Evolutionary conservation across 2,888 invertebrate species (phyloP), one percentile per base, ranked within the genome.

Genomic region (Atrina japonica): DNA sequence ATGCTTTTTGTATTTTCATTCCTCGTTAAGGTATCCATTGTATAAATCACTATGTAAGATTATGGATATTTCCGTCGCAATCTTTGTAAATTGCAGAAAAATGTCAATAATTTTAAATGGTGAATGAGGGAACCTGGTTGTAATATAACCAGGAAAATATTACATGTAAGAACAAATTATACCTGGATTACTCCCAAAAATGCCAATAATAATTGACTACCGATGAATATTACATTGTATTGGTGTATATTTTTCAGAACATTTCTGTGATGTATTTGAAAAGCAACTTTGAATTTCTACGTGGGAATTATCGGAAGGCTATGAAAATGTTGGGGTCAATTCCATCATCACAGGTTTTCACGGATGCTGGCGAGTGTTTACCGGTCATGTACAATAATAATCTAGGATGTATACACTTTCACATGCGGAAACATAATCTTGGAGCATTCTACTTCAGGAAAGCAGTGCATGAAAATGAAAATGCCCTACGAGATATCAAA

Each of bases 391-490:
- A 94, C 83, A 94, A 95, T 86, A 97, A 96, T 87, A 96, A 96
- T 86, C 93, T 96, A 86, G 96, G 95, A 52, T 94, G 95, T 61
- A 93, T 96, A 78, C 95, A 96, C 90, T 93, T 95, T 86, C 94
- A 95, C 43, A 93, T 96, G 91, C 94, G 94, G 23, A 96, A 96
- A 91, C 95, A 95, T 55, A 94, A 94, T 90, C 92, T 96, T 70
- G 95, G 95, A 7, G 93, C 94, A 60, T 94, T 95, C 88, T 95
- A 96, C 90, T 94, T 96, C 81, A 94, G 94, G 83, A 94, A 94
- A 91, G 96, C 96, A 56, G 91, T 96, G 3, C 93, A 94, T 86
- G 95, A 95, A 90, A 95, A 95, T 86, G 92, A 93, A 66, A 86
- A 85, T 64, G 85, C 84, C 47, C 76, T 87, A 14, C 82, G 83